Conservation (phyloP, 2,888 invertebrate species). For the Lathronympha strigana region DNA sequence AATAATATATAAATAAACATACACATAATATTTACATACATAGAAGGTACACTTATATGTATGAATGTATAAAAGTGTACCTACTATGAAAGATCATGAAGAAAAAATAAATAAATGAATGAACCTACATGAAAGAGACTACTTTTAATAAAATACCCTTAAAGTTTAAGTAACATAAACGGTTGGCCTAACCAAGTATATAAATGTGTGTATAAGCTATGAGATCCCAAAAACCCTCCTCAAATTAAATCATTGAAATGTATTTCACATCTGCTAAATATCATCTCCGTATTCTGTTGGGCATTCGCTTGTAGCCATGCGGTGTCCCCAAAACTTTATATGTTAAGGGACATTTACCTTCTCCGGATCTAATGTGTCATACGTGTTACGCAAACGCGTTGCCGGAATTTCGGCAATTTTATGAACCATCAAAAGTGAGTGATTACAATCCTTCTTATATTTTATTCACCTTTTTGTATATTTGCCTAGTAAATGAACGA, state of each 20-base stretch:
- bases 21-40: too few species aligned
- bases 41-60: too few species aligned
- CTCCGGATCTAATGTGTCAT: slow-evolving; percentile 29
- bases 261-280: slow-evolving; percentile 1
- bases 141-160: too few species aligned
- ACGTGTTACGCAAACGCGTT: slow-evolving; percentile 30
- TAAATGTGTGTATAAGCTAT: too few species aligned
- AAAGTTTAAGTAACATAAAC: too few species aligned
- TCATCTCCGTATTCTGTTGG: slow-evolving; percentile 15
- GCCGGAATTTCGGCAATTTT: slow-evolving; percentile 20
- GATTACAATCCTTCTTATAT: slow-evolving; percentile 4
- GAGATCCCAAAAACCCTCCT: not conserved
- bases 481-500: not conserved
- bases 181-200: too few species aligned
- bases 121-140: too few species aligned
- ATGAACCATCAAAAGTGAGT: slow-evolving; percentile 26
- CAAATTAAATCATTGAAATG: slow-evolving; percentile 7
- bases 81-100: too few species aligned
- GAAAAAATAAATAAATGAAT: too few species aligned
- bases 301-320: slow-evolving; percentile 19
- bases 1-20: too few species aligned
- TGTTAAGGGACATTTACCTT: slow-evolving; percentile 39
- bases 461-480: not conserved
- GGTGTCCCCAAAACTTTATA: slow-evolving; percentile 36
- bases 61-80: too few species aligned